phyloP scores from a whole-genome alignment of 1,140 invertebrate species.

The Chlorops oryzae region DNA sequence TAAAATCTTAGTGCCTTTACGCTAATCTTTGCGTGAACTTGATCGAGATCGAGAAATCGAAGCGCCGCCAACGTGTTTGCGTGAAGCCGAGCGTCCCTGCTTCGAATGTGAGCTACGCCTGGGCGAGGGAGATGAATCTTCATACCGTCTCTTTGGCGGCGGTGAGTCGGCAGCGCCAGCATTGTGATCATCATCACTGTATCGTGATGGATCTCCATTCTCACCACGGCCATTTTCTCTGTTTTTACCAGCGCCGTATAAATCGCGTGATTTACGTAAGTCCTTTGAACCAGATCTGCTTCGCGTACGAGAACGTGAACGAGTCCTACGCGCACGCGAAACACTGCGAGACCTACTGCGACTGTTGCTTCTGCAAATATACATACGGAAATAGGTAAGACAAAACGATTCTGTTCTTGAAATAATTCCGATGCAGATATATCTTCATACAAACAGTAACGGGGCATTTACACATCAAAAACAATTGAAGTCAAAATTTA shows the following conservation, averaged over 20 bases:
- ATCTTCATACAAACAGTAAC: background rate
- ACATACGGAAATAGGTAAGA: background rate
- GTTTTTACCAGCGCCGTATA: slow-evolving; percentile 4
- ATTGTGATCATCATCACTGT: slow-evolving; percentile 17
- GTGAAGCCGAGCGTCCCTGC: slow-evolving; percentile 10
- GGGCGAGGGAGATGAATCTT: slow-evolving; percentile 13
- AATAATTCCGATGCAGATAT: background rate
- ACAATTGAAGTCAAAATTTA: background rate
- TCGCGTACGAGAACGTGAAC: slow-evolving; percentile 11
- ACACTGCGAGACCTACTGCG: slow-evolving; percentile 15
- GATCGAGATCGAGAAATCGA: slow-evolving; percentile 14
- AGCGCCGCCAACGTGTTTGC: slow-evolving; percentile 10
- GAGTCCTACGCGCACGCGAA: slow-evolving; percentile 6
- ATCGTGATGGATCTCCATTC: slow-evolving; percentile 12
- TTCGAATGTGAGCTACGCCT: slow-evolving; percentile 12
- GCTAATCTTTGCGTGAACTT: slow-evolving; percentile 15
- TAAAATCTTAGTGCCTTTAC: too few species aligned
- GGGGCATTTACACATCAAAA: background rate
- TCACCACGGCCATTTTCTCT: slow-evolving; percentile 17
- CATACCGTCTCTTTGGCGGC: slow-evolving; percentile 9
- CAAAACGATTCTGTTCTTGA: background rate
- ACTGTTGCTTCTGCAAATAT: slow-evolving; percentile 12
- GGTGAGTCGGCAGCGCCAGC: slow-evolving; percentile 9
- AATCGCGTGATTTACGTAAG: slow-evolving; percentile 14
- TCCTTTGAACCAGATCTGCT: slow-evolving; percentile 10